Evolutionary conservation across 2,113 vertebrate species (phyloP), one percentile per base, ranked within the genome.

Genomic region (Alaudala cheleensis): DNA sequence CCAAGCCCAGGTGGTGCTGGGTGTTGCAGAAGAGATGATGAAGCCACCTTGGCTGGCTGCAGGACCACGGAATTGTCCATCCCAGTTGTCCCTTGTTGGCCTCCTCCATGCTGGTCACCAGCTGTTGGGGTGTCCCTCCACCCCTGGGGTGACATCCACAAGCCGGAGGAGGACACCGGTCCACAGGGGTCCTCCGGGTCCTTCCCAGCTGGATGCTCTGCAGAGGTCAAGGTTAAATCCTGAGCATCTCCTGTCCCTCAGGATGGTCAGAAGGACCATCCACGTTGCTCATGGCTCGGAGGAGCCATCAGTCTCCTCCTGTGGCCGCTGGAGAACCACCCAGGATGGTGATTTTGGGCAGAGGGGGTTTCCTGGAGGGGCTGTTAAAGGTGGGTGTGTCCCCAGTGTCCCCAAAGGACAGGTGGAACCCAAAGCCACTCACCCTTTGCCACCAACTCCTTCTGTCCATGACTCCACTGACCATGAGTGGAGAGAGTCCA

Each of bases 401-500:
- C 39, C 7, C 1, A 2, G 12, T 19, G 33, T 23, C 26, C 31
- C 44, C 28, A 1, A 39, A 64, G 23, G 23, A 51, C 2, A 2
- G 21, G 14, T 60, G 65, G 54, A 65, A 18, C 72, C 44, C 3
- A 1, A 72, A 72, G 56, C 40, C 40, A 21, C 64, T 39, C 3
- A 3, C 8, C 25, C 62, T 45, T 58, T 50, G 29, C 53, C 88
- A 49, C 54, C 58, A 50, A 4, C 58, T 51, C 3, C 76, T 78
- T 45, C 67, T 26, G 54, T 2, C 81, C 40, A 0, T 15, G 21
- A 24, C 31, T 39, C 12, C 37, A 37, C 10, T 11, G 49, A 21
- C 14, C 39, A 8, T 10, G 17, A 0, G 3, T 0, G 2, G 28
- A 19, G 16, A 33, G 45, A 37, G 18, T 21, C 71, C 54, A 18